Evolutionary conservation across 2,888 invertebrate genomes (phyloP), one percentile per base, ranked within the genome.

Genomic region (Thumatha senex): DNA sequence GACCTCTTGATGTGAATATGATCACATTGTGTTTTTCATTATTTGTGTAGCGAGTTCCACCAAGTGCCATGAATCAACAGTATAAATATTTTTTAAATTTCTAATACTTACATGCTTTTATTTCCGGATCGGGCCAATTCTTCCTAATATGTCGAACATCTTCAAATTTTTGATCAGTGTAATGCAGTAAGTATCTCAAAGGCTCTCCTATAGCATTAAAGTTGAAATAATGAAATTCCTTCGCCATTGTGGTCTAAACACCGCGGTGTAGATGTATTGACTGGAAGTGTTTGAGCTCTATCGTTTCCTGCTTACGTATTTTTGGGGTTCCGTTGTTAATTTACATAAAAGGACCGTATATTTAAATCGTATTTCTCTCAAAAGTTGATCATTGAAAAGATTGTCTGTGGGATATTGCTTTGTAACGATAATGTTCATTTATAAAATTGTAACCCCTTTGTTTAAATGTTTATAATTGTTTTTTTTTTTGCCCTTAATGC

Each of bases 151-250:
- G 70, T 48, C 80, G 69, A 2, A 87, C 55, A 36, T 88, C 86
- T 56, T 85, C 80, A 46, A 86, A 86, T 59, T 85, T 81, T 33
- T 86, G 80, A 12, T 82, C 84, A 1, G 80, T 85, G 48, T 86
- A 86, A 59, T 85, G 75, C 24, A 89, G 61, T 46, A 89, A 78
- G 42, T 86, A 88, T 46, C 86, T 76, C 31, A 88, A 78, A 1
- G 80, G 57, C 59, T 88, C 87, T 1, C 61, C 85, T 1, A 84
- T 46, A 35, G 82, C 86, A 49, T 83, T 81, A 0, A 82, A 5
- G 47, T 84, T 63, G 39, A 83, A 84, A 63, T 84, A 82, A 45
- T 77, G 72, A 5, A 84, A 52, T 63, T 76, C 75, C 54, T 72
- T 78, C 1, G 78, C 56, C 81, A 82, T 82, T 45, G 11, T 55